These are phyloP conservation scores for Tethea ocularis DNA, from an alignment of 2,888 invertebrate genomes.

Conservation along the genomic window DNA sequence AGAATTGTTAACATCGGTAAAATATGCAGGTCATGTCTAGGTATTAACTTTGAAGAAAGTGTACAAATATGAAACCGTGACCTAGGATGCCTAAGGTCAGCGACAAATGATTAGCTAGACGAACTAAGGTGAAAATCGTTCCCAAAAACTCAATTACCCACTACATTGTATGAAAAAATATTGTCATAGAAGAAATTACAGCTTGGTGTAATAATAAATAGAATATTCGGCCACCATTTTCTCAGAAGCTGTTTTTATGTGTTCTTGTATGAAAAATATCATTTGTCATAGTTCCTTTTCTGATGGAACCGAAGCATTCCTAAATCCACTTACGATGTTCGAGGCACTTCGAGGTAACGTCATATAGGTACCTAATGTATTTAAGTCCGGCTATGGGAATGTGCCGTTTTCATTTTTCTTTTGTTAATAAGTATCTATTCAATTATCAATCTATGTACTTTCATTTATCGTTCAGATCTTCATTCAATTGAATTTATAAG, in stretches of 20 bases:
- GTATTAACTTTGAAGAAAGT: background rate
- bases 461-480: background rate
- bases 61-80: background rate
- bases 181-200: background rate
- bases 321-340: constrained; percentile 28
- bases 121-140: background rate
- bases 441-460: background rate
- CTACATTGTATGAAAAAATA: background rate
- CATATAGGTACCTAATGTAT: constrained; percentile 29
- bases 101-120: background rate
- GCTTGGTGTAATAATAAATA: constrained; percentile 36
- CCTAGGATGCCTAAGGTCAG: background rate
- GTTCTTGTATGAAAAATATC: constrained; percentile 41
- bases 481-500: background rate
- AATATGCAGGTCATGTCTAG: background rate
- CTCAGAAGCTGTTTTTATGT: constrained; percentile 39
- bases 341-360: constrained; percentile 23
- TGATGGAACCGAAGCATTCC: constrained; percentile 24
- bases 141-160: background rate
- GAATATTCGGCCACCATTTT: constrained; percentile 30
- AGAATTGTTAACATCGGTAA: no score
- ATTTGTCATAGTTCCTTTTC: constrained; percentile 52
- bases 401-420: constrained; percentile 12
- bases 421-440: background rate
- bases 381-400: constrained; percentile 10